A percentile compares a stretch with the other conserved stretches of the same genome.
These are phyloP conservation scores for Sceloporus tristichus DNA, from an alignment of 2,113 vertebrate genomes.

Conservation along the genomic window DNA sequence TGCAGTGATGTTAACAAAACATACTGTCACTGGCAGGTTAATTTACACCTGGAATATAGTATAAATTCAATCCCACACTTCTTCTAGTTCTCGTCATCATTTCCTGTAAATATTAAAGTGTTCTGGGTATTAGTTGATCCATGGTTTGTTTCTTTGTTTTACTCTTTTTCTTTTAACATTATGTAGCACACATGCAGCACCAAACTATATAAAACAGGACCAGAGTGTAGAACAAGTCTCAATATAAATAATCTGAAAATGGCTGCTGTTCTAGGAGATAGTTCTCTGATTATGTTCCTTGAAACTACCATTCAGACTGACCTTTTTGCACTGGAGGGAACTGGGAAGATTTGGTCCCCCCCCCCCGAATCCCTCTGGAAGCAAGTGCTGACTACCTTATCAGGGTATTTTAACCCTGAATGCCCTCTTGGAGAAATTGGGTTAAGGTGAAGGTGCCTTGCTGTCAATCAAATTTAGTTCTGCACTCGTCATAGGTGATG, in stretches of 20 bases:
- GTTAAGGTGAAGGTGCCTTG: too few species aligned
- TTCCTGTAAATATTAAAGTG: not conserved
- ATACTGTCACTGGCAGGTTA: too few species aligned
- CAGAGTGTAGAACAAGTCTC: not conserved
- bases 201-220: not conserved
- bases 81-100: not conserved
- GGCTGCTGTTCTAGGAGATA: not conserved
- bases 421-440: too few species aligned
- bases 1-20: not conserved
- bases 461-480: too few species aligned
- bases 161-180: not conserved
- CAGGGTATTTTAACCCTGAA: too few species aligned
- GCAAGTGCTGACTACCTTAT: too few species aligned
- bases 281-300: not conserved
- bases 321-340: too few species aligned
- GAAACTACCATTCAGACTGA: too few species aligned
- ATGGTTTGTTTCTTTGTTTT: not conserved
- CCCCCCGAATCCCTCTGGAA: too few species aligned
- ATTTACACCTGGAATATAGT: not conserved
- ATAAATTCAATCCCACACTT: not conserved
- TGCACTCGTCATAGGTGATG: too few species aligned
- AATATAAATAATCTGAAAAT: not conserved
- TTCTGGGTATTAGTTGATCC: not conserved
- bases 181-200: not conserved
- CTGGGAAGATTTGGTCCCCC: too few species aligned